Evolutionary conservation across 37 sponge, comb jelly and placozoan genomes (phyloP).

Genomic region (Lycopodina hypogea): DNA sequence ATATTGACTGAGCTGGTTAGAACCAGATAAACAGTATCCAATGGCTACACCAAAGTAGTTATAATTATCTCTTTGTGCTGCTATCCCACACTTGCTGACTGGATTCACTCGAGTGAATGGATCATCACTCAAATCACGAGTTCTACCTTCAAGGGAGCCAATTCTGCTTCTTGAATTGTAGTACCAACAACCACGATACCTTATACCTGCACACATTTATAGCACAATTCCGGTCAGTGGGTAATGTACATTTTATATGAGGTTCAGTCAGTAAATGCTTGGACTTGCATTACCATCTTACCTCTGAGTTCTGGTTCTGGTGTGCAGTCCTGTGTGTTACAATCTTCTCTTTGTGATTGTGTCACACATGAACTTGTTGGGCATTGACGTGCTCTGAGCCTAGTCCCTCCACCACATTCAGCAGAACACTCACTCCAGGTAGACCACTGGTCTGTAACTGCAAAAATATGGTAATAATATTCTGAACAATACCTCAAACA

Average conservation of each 20-base stretch:
- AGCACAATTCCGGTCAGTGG: no score
- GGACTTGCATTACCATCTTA: constrained; percentile 40
- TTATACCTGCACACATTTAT: neutral
- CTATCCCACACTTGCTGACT: constrained; percentile 47
- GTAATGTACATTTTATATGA: no score
- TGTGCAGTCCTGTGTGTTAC: constrained; percentile 54
- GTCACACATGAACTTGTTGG: no score
- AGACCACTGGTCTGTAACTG: constrained; percentile 52
- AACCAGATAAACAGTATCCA: constrained; percentile 64
- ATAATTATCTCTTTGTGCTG: constrained; percentile 22
- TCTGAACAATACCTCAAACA: no score
- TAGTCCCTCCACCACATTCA: constrained; percentile 43
- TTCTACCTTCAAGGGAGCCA: constrained; percentile 23
- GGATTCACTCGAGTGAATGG: constrained; percentile 34
- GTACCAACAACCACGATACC: neutral
- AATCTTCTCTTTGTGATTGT: constrained; percentile 16
- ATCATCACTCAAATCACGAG: constrained; percentile 44
- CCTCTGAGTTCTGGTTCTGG: constrained; percentile 53
- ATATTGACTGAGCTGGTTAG: constrained; percentile 32
- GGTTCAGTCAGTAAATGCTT: no score
- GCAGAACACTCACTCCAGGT: constrained; percentile 42
- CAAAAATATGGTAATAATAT: no score
- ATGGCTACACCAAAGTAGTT: constrained; percentile 29
- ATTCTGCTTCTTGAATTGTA: constrained; percentile 3
- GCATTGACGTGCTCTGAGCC: constrained; percentile 28